These are phyloP conservation scores for Noctua janthina DNA, from an alignment of 2,888 invertebrate species.

Conservation along the genomic window DNA sequence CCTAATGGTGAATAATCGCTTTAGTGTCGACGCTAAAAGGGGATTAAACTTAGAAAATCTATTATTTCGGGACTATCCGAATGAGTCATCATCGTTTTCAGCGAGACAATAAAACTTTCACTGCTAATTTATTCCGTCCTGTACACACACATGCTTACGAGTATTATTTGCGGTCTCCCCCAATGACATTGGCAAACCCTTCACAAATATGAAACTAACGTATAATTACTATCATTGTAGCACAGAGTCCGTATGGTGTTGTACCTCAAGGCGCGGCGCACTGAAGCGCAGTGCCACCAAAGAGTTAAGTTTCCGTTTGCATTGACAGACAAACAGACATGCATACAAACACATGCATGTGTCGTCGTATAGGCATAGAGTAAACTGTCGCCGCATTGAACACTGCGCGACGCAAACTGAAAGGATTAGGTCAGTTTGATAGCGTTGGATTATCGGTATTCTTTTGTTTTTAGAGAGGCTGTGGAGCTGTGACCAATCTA, in stretches of 20 bases:
- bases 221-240: background rate
- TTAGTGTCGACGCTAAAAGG: background rate
- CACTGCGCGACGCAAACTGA: conserved; percentile 49
- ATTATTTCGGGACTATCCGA: conserved; percentile 21
- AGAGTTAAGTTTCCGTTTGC: conserved; percentile 76
- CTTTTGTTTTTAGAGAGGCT: background rate
- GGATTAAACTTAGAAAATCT: background rate
- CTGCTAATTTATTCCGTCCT: conserved; percentile 39
- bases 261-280: conserved; percentile 67
- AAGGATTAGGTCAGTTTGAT: conserved; percentile 45
- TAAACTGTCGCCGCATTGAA: conserved; percentile 64
- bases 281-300: conserved; percentile 66
- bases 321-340: conserved; percentile 67
- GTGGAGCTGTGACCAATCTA: background rate
- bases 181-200: conserved; percentile 15
- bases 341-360: conserved; percentile 42
- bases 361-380: conserved; percentile 42
- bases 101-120: conserved; percentile 34
- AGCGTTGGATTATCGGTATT: conserved; percentile 38
- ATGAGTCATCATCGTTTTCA: conserved; percentile 32
- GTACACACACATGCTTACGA: conserved; percentile 2
- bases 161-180: background rate
- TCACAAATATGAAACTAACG: conserved; percentile 17
- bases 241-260: conserved; percentile 33
- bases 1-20: conserved; percentile 6